Evolutionary conservation across 1,140 invertebrate species (phyloP), one percentile per base, ranked within the genome.

Genomic region (Drosophila lacertosa): DNA sequence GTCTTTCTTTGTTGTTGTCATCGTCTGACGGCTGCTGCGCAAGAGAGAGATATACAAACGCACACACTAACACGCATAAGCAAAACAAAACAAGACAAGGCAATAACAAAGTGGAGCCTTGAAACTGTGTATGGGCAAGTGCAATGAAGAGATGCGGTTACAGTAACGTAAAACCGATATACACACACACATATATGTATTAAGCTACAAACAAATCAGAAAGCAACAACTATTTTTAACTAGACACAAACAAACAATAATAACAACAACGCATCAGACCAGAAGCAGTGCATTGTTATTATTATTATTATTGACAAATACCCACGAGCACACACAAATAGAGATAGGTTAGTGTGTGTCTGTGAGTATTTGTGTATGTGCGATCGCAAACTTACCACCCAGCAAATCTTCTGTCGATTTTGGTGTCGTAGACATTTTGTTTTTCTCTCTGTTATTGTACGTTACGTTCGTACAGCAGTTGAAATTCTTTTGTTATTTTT

Each of bases 361-460:
- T 33, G 32, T 37, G 13, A 24, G 50, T 39, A 22, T 40, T 40
- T 47, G 44, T 47, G 39, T 40, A 20, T 47, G 26, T 42, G 51
- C 29, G 62, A 70, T 70, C 51, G 51, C 51, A 63, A 74, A 86
- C 82, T 86, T 86, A 86, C 82, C 82, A 75, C 82, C 82, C 62
- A 86, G 82, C 83, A 86, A 86, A 86, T 86, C 82, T 86, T 86
- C 82, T 48, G 73, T 77, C 39, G 82, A 88, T 86, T 88, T 86
- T 82, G 82, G 82, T 77, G 82, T 86, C 74, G 82, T 88, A 78
- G 82, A 86, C 82, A 86, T 86, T 81, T 81, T 88, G 78, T 88
- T 74, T 86, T 57, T 68, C 42, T 70, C 54, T 67, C 33, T 74
- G 60, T 39, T 63, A 42, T 65, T 37, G 62, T 71, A 57, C 60